Percentiles rank a stretch among this genome's conserved stretches.
phyloP scores from a whole-genome alignment of 2,888 invertebrate genomes.

The Clepsis dumicolana region DNA sequence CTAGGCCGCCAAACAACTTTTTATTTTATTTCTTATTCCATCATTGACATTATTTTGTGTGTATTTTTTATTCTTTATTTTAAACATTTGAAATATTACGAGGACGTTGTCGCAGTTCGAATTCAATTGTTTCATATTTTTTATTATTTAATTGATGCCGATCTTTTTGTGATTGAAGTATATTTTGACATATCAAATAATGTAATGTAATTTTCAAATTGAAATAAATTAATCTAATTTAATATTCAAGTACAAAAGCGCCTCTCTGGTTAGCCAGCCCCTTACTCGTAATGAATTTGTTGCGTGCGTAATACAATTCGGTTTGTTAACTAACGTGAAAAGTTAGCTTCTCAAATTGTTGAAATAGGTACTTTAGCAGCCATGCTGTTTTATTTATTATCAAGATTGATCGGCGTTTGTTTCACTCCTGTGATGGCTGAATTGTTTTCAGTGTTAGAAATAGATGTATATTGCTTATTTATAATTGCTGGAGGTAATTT shows the following conservation, averaged over 20 bases:
- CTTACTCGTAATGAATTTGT: slow-evolving; percentile 34
- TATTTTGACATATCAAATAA: too few relatives aligned
- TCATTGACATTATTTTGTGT: too few relatives aligned
- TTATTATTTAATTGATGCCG: too few relatives aligned
- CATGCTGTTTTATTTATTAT: slow-evolving; percentile 1
- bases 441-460: background rate
- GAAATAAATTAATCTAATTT: too few relatives aligned
- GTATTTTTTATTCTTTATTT: too few relatives aligned
- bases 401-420: background rate
- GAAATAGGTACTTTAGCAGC: slow-evolving; percentile 12
- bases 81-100: too few relatives aligned
- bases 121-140: too few relatives aligned
- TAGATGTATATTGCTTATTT: background rate
- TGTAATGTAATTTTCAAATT: too few relatives aligned
- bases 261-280: slow-evolving; percentile 9
- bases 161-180: too few relatives aligned
- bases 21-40: too few relatives aligned
- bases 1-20: too few relatives aligned
- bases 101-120: too few relatives aligned
- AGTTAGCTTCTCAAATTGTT: slow-evolving; percentile 37
- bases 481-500: background rate
- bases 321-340: slow-evolving; percentile 38
- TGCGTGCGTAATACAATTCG: slow-evolving; percentile 35
- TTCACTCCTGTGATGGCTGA: background rate
- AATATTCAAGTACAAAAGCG: background rate